A percentile compares a stretch with the other conserved stretches of the same genome.
Evolutionary conservation across 2,888 invertebrate species (phyloP).

Genomic region (Lasioglossum calceatum): DNA sequence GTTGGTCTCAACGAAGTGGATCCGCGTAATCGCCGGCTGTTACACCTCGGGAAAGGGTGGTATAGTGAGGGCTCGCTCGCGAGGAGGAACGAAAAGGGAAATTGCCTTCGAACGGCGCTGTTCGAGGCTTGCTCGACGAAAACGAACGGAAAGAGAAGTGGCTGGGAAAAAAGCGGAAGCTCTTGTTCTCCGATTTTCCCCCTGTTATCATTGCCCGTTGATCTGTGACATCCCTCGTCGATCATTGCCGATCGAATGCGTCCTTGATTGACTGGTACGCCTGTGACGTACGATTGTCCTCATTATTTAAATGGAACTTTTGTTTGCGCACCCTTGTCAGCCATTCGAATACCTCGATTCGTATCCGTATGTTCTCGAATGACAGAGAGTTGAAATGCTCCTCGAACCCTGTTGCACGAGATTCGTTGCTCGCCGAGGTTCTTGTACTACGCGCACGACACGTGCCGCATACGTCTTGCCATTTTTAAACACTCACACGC

Average conservation of each 20-base stretch:
- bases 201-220: not conserved
- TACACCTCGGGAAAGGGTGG: conserved; percentile 40
- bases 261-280: not conserved
- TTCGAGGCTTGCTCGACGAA: conserved; percentile 59
- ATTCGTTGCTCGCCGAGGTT: not conserved
- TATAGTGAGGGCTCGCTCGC: conserved; percentile 27
- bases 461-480: not conserved
- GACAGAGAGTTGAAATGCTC: not conserved
- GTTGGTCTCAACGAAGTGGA: conserved; percentile 32
- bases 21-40: conserved; percentile 50
- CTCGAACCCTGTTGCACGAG: not conserved
- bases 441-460: not conserved
- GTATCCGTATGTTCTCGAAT: not conserved
- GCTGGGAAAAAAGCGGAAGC: conserved; percentile 31
- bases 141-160: conserved; percentile 45
- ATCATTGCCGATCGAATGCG: conserved; percentile 1
- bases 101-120: conserved; percentile 60
- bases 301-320: conserved; percentile 10
- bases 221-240: conserved; percentile 11
- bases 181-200: conserved; percentile 40
- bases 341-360: not conserved
- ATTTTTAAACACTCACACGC: conserved; percentile 3
- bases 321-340: not conserved
- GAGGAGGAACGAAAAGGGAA: conserved; percentile 54
- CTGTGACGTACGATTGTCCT: not conserved